phyloP scores from a whole-genome alignment of 2,113 vertebrate species.

The Dasypus novemcinctus region DNA sequence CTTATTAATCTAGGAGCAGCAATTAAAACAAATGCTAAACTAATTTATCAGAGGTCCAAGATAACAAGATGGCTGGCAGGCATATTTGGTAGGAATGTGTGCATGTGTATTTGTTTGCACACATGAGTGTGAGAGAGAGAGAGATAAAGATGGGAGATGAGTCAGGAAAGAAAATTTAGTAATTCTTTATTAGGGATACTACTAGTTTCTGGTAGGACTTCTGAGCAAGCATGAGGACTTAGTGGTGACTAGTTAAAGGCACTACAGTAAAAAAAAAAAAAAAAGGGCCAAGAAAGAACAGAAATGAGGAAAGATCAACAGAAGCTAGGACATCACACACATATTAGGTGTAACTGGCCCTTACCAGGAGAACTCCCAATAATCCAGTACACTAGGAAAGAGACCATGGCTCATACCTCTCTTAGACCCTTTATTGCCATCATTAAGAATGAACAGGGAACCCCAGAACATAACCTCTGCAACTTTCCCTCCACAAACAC shows the following conservation, averaged over 20 bases:
- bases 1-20: not conserved
- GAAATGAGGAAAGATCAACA: not conserved
- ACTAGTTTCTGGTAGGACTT: not conserved
- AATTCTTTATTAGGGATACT: not conserved
- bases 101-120: not conserved
- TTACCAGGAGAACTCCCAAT: not conserved
- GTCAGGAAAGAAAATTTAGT: not conserved
- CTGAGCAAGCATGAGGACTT: not conserved
- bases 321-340: not conserved
- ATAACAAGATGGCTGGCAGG: not conserved
- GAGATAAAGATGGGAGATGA: too few relatives aligned
- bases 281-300: not conserved
- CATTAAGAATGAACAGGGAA: too few relatives aligned
- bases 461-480: not conserved
- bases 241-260: not conserved
- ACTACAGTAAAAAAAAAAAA: not conserved
- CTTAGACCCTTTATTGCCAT: not conserved
- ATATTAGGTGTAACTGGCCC: rapidly evolving
- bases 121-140: too few relatives aligned
- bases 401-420: not conserved
- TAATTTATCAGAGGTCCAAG: not conserved
- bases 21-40: not conserved
- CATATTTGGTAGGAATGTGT: not conserved
- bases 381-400: not conserved
- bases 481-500: rapidly evolving